These are phyloP conservation scores for Alauda arvensis DNA, from an alignment of 2,797 vertebrate species.

Conservation along the genomic window DNA sequence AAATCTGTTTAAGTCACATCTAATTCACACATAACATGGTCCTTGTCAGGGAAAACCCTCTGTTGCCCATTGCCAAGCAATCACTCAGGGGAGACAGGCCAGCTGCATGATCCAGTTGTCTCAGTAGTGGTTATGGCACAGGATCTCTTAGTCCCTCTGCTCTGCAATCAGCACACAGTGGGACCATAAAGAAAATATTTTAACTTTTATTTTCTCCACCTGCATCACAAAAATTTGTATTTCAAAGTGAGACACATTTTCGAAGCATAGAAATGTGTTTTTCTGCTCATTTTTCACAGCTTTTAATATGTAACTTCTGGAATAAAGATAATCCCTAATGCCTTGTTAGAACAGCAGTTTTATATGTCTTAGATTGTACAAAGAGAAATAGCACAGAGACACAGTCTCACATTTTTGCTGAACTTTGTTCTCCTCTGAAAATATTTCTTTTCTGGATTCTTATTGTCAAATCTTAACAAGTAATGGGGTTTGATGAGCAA, in stretches of 20 bases:
- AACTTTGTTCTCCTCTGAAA: not conserved
- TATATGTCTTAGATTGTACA: not conserved
- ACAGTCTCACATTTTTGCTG: not conserved
- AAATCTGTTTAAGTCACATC: constrained; percentile 18
- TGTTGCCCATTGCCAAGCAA: not conserved
- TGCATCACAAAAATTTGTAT: not conserved
- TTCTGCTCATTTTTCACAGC: not conserved
- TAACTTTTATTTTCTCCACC: not conserved
- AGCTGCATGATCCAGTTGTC: not conserved
- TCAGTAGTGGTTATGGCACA: not conserved
- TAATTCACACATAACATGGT: not conserved
- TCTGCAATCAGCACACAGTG: not conserved
- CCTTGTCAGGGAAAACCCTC: not conserved
- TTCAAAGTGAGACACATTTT: not conserved
- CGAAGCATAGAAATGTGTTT: not conserved
- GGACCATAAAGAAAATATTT: not conserved
- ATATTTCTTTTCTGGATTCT: not conserved
- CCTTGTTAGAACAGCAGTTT: not conserved
- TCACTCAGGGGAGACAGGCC: not conserved
- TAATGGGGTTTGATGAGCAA: not conserved
- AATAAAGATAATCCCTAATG: not conserved
- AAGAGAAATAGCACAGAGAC: not conserved
- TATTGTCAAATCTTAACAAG: not conserved
- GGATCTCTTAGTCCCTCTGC: not conserved
- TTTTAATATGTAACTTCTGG: not conserved